Evolutionary conservation across 2,888 invertebrate genomes (phyloP).

Genomic region (Rhorus exstirpatorius): DNA sequence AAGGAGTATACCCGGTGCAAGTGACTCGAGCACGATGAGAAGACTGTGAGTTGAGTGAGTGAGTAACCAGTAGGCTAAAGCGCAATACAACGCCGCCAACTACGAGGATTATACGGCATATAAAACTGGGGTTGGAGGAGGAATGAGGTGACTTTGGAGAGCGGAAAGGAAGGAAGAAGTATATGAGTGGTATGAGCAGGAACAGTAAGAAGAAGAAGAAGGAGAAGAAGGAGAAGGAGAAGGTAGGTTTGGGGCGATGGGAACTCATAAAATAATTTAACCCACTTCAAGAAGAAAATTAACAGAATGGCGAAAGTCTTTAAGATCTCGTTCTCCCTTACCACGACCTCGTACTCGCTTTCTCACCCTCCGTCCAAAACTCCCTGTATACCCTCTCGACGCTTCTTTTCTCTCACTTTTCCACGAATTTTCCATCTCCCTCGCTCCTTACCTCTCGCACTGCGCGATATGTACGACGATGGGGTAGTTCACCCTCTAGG

Average conservation of each 20-base stretch:
- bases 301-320: conserved; percentile 85
- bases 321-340: conserved; percentile 80
- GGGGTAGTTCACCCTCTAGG: conserved; percentile 66
- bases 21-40: conserved; percentile 33
- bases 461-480: conserved; percentile 47
- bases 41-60: conserved; percentile 47
- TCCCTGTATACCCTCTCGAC: conserved; percentile 45
- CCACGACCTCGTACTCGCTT: conserved; percentile 71
- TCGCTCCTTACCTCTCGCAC: conserved; percentile 41
- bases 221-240: conserved; percentile 40
- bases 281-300: conserved; percentile 85
- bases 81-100: conserved; percentile 65
- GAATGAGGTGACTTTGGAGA: conserved; percentile 16
- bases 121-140: conserved; percentile 39
- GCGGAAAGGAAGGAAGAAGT: conserved; percentile 24
- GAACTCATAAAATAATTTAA: conserved; percentile 85
- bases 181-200: conserved; percentile 11
- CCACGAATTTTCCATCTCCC: conserved; percentile 55
- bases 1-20: conserved; percentile 23
- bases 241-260: conserved; percentile 58
- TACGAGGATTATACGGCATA: conserved; percentile 60
- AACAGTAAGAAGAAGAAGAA: conserved; percentile 42
- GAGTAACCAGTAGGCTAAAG: conserved; percentile 58
- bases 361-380: conserved; percentile 67
- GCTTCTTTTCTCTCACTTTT: conserved; percentile 51